phyloP scores from a whole-genome alignment of 2,888 invertebrate genomes.

The Caenorhabditis doughertyi region DNA sequence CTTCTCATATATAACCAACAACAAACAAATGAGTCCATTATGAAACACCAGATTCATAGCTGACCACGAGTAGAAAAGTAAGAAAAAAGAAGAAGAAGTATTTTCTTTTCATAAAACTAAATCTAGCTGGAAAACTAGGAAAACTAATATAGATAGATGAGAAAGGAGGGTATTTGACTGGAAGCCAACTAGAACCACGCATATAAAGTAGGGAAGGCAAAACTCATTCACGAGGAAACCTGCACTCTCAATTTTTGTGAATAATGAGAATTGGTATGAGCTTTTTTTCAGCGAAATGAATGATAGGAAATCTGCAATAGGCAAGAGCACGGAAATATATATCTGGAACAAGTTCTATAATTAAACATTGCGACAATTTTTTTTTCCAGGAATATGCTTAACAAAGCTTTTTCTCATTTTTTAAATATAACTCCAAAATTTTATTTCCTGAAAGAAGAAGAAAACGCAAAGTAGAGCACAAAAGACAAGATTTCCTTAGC shows the following conservation, averaged over 20 bases:
- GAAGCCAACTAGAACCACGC: conserved; percentile 28
- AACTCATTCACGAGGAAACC: conserved; percentile 24
- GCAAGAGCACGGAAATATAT: too few relatives aligned
- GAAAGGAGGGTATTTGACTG: neutral
- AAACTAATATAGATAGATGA: conserved; percentile 27
- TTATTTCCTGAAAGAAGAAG: neutral
- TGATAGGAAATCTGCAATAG: too few relatives aligned
- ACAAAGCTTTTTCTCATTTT: neutral
- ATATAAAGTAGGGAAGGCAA: conserved; percentile 22
- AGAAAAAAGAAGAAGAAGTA: neutral
- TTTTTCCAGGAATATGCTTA: too few relatives aligned
- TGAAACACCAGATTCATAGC: conserved; percentile 20
- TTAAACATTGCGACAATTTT: too few relatives aligned
- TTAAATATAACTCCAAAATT: neutral
- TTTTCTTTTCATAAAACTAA: neutral
- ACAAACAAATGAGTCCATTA: conserved; percentile 32
- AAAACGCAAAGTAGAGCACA: conserved; percentile 9
- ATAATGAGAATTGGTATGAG: conserved; percentile 23
- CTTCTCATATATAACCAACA: conserved; percentile 17
- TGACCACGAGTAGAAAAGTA: conserved; percentile 4
- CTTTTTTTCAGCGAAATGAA: neutral
- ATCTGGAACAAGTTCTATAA: too few relatives aligned
- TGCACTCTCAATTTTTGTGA: conserved; percentile 30
- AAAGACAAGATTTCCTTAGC: conserved; percentile 12
- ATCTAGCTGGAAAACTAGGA: conserved; percentile 6